phyloP scores from a whole-genome alignment of 2,888 invertebrate species.

The Polymixis flavicincta region DNA sequence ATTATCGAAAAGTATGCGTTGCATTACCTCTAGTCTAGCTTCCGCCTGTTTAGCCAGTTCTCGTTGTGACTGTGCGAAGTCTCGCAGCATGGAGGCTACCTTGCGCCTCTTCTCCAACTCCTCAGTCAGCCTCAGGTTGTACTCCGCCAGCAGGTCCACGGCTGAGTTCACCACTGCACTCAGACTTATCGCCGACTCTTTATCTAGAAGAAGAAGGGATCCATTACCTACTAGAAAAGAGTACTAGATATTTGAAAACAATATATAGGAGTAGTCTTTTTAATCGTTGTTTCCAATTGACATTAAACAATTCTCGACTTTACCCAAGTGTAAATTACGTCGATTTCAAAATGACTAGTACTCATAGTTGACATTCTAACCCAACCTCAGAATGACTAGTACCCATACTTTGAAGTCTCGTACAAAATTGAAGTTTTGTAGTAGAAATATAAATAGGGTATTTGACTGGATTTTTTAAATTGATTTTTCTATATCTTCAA shows the following conservation, averaged over 20 bases:
- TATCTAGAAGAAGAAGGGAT: conserved; percentile 88
- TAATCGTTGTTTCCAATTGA: conserved; percentile 1
- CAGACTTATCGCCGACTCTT: conserved; percentile 94
- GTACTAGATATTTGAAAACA: neutral
- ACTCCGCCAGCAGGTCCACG: conserved; percentile 95
- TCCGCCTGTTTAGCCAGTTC: conserved; percentile 97
- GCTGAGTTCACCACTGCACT: conserved; percentile 97
- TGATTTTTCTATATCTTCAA: too few relatives aligned
- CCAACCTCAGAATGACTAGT: neutral
- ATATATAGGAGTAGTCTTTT: neutral
- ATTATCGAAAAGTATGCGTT: too few relatives aligned
- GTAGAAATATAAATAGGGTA: neutral
- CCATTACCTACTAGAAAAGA: conserved; percentile 23
- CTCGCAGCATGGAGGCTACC: conserved; percentile 96
- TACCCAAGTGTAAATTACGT: neutral
- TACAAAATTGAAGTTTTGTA: neutral
- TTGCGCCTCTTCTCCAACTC: conserved; percentile 97
- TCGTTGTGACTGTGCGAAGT: conserved; percentile 96
- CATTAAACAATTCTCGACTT: neutral
- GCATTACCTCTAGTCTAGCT: conserved; percentile 94
- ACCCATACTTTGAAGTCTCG: neutral
- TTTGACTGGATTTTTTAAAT: too few relatives aligned
- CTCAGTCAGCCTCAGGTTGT: conserved; percentile 95
- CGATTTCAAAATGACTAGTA: neutral
- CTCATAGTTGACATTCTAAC: neutral